Percentiles rank a stretch among this genome's conserved stretches.
These are phyloP conservation scores for Distichodus sexfasciatus DNA, from an alignment of 2,797 vertebrate species.

Conservation along the genomic window DNA sequence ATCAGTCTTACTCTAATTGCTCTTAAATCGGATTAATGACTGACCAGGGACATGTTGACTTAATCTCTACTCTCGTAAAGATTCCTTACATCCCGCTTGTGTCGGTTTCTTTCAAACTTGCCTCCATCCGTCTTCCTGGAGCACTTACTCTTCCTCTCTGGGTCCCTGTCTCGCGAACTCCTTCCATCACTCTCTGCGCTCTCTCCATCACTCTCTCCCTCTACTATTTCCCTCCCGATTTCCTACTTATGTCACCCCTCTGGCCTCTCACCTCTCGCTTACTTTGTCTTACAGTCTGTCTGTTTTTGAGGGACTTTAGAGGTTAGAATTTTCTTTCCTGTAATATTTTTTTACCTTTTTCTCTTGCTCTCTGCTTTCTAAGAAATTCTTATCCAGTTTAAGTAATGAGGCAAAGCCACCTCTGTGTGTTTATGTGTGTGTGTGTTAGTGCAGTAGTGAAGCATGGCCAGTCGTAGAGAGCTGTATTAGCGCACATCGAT, in stretches of 20 bases:
- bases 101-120: slow-evolving; percentile 33
- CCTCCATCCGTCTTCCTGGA: slow-evolving; percentile 67
- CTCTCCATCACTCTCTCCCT: slow-evolving; percentile 18
- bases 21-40: slow-evolving; percentile 82
- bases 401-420: background rate
- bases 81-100: slow-evolving; percentile 44
- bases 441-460: slow-evolving; percentile 38
- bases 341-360: background rate
- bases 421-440: slow-evolving; percentile 9
- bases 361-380: slow-evolving; percentile 35
- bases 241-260: background rate
- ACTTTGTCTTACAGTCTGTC: background rate
- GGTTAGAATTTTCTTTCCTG: background rate
- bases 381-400: background rate
- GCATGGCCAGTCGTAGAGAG: slow-evolving; percentile 49
- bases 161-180: slow-evolving; percentile 52
- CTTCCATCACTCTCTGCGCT: slow-evolving; percentile 2
- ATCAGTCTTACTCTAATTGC: slow-evolving; percentile 80
- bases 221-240: slow-evolving; percentile 32
- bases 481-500: slow-evolving; percentile 68
- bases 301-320: background rate
- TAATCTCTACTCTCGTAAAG: slow-evolving; percentile 77
- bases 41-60: slow-evolving; percentile 77
- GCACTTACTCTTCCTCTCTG: slow-evolving; percentile 54
- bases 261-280: background rate